Conservation (phyloP, 2,797 vertebrate species). For the Busarellus nigricollis region DNA sequence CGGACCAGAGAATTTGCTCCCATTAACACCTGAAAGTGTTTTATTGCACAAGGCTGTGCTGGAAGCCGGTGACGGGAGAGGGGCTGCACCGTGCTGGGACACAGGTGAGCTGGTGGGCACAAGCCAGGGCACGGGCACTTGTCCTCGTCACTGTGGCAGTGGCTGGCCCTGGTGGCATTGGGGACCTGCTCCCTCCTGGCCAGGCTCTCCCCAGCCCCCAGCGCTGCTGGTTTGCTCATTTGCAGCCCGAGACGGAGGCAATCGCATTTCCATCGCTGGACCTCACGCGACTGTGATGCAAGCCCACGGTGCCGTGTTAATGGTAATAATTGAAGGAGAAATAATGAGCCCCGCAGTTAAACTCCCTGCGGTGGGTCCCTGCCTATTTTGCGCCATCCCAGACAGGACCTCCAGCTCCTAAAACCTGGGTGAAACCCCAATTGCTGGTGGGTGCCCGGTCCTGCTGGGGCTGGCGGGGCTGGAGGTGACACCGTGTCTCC, state of each 20-base stretch:
- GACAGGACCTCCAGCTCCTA: neutral
- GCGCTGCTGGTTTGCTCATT: neutral
- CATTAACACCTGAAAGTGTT: neutral
- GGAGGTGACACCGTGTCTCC: too few relatives aligned
- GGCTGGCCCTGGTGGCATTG: neutral
- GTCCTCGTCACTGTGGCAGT: neutral
- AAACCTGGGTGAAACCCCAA: neutral
- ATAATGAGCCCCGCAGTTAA: neutral
- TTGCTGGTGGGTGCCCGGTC: too few relatives aligned
- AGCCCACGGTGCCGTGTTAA: neutral
- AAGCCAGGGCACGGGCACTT: neutral
- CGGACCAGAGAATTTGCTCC: neutral
- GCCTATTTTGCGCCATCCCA: neutral
- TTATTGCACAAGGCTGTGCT: neutral
- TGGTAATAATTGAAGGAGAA: neutral
- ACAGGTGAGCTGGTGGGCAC: neutral
- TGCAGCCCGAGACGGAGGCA: neutral
- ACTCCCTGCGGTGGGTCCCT: neutral
- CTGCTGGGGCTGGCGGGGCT: too few relatives aligned
- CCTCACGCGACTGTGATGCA: too few relatives aligned
- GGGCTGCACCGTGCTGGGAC: neutral
- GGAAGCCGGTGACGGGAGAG: neutral
- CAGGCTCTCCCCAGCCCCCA: neutral
- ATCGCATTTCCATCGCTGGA: too few relatives aligned
- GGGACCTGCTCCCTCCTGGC: neutral